phyloP scores from a whole-genome alignment of 2,797 vertebrate genomes.

The Sparidentex hasta region DNA sequence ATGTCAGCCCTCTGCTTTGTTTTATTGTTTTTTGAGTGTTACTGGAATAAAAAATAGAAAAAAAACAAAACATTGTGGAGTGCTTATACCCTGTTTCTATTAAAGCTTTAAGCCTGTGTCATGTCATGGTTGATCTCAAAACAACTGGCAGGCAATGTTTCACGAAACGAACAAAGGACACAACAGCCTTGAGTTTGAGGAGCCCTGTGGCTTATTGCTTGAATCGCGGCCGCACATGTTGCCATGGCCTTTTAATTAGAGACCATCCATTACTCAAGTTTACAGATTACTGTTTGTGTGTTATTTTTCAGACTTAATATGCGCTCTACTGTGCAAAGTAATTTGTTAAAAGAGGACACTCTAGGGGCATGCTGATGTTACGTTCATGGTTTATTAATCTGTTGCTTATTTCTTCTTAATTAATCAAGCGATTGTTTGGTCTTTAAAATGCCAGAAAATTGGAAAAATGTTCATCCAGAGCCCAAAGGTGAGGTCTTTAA shows the following conservation, averaged over 20 bases:
- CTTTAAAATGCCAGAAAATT: neutral
- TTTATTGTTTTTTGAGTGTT: conserved; percentile 48
- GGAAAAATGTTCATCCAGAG: neutral
- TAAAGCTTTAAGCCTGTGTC: conserved; percentile 52
- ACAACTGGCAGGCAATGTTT: conserved; percentile 57
- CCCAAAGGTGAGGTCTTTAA: neutral
- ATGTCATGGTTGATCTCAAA: conserved; percentile 56
- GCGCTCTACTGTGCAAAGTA: conserved; percentile 19
- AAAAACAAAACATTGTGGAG: conserved; percentile 13
- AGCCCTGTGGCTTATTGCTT: conserved; percentile 34
- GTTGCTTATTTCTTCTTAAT: neutral
- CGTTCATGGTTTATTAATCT: neutral
- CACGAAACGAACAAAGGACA: conserved; percentile 31
- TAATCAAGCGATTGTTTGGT: conserved; percentile 5
- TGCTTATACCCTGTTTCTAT: conserved; percentile 47
- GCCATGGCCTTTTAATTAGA: conserved; percentile 39
- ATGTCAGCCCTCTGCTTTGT: conserved; percentile 48
- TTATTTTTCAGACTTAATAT: conserved; percentile 13
- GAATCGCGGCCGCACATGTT: conserved; percentile 40
- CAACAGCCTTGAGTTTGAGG: conserved; percentile 19
- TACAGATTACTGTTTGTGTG: conserved; percentile 23
- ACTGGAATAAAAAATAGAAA: conserved; percentile 32
- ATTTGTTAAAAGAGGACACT: conserved; percentile 27
- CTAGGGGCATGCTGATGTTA: neutral
- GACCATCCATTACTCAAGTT: conserved; percentile 37